Conservation (phyloP, 92 coral and sea anemone species). For the Muricea muricata region DNA sequence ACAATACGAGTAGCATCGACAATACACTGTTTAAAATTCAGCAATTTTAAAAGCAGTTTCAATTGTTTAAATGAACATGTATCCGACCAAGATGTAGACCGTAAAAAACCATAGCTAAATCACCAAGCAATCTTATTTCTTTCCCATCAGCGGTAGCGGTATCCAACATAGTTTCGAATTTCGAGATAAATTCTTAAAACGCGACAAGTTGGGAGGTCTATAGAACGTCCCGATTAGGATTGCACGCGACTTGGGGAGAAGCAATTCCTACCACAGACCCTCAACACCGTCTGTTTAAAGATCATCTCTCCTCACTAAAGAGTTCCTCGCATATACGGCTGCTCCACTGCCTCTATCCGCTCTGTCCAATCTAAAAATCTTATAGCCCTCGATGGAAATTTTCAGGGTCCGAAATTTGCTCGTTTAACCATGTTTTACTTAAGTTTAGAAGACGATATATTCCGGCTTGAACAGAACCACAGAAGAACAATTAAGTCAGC, state of each 20-base stretch:
- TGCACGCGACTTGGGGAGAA: conserved; percentile 58
- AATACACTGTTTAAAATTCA: neutral
- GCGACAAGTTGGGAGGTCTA: conserved; percentile 56
- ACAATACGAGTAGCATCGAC: conserved; percentile 40
- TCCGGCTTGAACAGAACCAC: conserved; percentile 40
- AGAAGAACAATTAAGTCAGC: conserved; percentile 10
- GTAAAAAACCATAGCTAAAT: conserved; percentile 58
- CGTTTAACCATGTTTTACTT: conserved; percentile 54
- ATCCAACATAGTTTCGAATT: conserved; percentile 44
- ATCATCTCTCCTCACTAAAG: conserved; percentile 57
- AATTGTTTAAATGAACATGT: conserved; percentile 17
- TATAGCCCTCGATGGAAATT: conserved; percentile 59
- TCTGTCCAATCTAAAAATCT: conserved; percentile 59
- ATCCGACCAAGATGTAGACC: neutral
- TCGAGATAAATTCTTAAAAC: conserved; percentile 52
- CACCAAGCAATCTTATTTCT: conserved; percentile 52
- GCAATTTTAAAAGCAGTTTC: conserved; percentile 18
- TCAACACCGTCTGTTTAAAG: conserved; percentile 53
- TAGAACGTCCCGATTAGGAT: conserved; percentile 64
- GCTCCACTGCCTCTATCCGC: conserved; percentile 52
- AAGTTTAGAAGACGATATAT: conserved; percentile 45
- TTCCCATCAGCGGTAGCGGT: conserved; percentile 32
- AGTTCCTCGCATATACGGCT: conserved; percentile 36
- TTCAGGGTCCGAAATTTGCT: conserved; percentile 51
- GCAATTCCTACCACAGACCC: conserved; percentile 68